A percentile compares a stretch with the other conserved stretches of the same genome.
Evolutionary conservation across 2,797 vertebrate species (phyloP).

Genomic region (Alca torda): DNA sequence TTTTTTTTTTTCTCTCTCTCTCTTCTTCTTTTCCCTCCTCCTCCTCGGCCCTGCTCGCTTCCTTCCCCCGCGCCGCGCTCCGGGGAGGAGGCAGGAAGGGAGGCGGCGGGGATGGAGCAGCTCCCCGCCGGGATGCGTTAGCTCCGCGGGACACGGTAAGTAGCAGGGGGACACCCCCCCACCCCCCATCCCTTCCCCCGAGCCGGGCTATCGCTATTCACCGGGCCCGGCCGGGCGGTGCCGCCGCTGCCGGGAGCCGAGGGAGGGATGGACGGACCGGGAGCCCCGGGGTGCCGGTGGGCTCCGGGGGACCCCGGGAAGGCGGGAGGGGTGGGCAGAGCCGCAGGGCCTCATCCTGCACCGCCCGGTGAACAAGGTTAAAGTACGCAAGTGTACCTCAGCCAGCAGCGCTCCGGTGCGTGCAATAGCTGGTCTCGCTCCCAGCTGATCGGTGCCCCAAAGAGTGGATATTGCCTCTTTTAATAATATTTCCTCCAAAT

Average conservation of each 20-base stretch:
- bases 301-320: background rate
- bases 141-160: background rate
- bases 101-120: conserved; percentile 3
- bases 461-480: background rate
- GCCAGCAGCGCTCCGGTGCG: fast-evolving
- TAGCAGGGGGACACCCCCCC: background rate
- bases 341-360: background rate
- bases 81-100: background rate
- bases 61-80: background rate
- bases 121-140: background rate
- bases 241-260: background rate
- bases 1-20: background rate
- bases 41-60: background rate
- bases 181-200: fast-evolving
- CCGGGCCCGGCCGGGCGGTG: background rate
- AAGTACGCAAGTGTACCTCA: fast-evolving
- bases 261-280: background rate
- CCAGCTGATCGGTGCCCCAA: background rate
- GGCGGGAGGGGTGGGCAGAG: background rate
- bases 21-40: background rate
- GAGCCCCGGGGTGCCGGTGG: background rate
- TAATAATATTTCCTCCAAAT: fast-evolving
- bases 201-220: background rate
- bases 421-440: fast-evolving
- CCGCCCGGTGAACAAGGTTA: background rate